Evolutionary conservation across 1,140 invertebrate species (phyloP), one percentile per base, ranked within the genome.

Genomic region (Calephelis nemesis): DNA sequence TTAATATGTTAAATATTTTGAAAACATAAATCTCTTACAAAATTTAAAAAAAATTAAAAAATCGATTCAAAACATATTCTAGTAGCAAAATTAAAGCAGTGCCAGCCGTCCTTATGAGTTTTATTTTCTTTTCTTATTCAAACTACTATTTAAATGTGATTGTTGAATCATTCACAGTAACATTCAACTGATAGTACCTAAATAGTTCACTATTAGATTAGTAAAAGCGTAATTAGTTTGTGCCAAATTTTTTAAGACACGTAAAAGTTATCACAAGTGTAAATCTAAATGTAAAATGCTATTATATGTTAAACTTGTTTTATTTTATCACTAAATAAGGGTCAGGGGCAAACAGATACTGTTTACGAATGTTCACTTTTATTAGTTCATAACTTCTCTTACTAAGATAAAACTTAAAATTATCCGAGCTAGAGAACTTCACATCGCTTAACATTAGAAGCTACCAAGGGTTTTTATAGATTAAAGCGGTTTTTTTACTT

Each of bases 201-300:
- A 54, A 54, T 54, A 54, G 19, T 58, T 58, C 52, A 58, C 52
- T 58, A 58, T 30, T 58, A 58, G 52, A 58, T 58, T 58, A 58
- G 52, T 39, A 6, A 30, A 30, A 58, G 15, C 15, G 19, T 58
- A 52, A 52, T 52, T 52, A 58, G 49, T 66, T 66, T 58, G 79
- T 81, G 79, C 77, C 79, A 81, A 83, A 81, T 42, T 40, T 52
- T 66, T 67, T 54, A 47, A 58, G 52, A 58, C 15, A 58, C 54
- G 10, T 58, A 58, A 58, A 54, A 30, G 11, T 58, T 58, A 58
- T n/a, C 15, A 58, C 52, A 58, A 58, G 30, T 58, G 54, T 58
- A 58, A 58, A 58, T 58, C 54, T 58, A 58, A 58, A 58, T 58
- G 19, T 58, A 58, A 58, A 58, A 58, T 58, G 19, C 54, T 58